Evolutionary conservation across 2,797 vertebrate genomes (phyloP).

Genomic region (Aphelocoma californica): DNA sequence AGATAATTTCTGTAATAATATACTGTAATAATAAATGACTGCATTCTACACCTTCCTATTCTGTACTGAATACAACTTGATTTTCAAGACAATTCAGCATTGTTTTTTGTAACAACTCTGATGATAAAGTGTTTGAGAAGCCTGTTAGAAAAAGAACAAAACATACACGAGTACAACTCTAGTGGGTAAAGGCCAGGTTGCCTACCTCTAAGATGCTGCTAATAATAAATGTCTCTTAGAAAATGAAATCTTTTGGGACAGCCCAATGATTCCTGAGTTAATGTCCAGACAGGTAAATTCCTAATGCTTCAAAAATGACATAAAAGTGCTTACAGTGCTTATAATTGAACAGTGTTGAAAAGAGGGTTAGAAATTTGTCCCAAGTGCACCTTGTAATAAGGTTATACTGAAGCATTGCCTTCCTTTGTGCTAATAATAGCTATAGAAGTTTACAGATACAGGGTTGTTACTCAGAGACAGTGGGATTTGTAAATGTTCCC

Average conservation of each 20-base stretch:
- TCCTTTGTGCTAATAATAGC: neutral
- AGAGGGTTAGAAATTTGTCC: neutral
- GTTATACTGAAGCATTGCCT: neutral
- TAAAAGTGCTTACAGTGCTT: neutral
- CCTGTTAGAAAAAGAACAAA: neutral
- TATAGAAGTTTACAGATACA: neutral
- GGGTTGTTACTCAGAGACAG: neutral
- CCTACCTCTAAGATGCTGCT: neutral
- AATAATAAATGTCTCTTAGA: neutral
- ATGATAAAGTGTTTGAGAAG: neutral
- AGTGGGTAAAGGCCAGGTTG: neutral
- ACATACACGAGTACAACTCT: neutral
- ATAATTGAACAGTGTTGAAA: neutral
- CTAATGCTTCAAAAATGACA: neutral
- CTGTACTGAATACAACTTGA: neutral
- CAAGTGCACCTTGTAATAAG: neutral
- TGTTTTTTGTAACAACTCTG: neutral
- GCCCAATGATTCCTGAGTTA: neutral
- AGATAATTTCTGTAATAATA: neutral
- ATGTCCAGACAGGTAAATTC: neutral
- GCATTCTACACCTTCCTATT: neutral
- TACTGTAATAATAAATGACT: neutral
- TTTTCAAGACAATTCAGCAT: neutral
- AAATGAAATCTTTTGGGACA: neutral
- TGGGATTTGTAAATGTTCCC: neutral